phyloP scores from a whole-genome alignment of 2,888 invertebrate species.

The Yponomeuta evonymella region DNA sequence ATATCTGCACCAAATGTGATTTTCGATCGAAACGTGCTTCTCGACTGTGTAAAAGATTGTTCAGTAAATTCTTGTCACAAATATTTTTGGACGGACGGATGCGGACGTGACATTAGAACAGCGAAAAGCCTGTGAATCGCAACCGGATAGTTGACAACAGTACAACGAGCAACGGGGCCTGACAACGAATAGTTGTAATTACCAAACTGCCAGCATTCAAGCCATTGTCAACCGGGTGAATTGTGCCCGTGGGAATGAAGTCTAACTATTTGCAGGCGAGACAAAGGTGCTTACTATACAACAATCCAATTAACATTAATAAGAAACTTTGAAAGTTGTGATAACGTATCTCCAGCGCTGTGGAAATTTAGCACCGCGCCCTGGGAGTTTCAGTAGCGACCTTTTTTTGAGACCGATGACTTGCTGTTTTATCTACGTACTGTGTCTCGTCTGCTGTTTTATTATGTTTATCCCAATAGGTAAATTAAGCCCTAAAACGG shows the following conservation, averaged over 20 bases:
- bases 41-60: background rate
- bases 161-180: slow-evolving; percentile 2
- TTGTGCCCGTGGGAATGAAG: background rate
- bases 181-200: slow-evolving; percentile 25
- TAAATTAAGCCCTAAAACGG: too few species aligned
- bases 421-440: background rate
- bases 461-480: too few species aligned
- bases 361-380: slow-evolving; percentile 2
- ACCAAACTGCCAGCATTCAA: slow-evolving; percentile 33
- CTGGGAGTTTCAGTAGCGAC: background rate
- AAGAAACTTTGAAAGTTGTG: slow-evolving; percentile 10
- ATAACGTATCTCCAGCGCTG: slow-evolving; percentile 5
- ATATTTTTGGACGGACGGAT: background rate
- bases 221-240: slow-evolving; percentile 38
- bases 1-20: background rate
- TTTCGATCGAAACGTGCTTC: background rate
- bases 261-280: background rate
- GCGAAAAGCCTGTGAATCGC: background rate
- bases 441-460: background rate
- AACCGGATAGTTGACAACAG: background rate
- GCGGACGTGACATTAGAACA: slow-evolving; percentile 11
- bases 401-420: background rate
- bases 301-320: slow-evolving; percentile 13
- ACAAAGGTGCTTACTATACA: background rate
- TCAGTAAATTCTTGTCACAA: background rate